Conservation (phyloP, 2,797 vertebrate species). For the Pogonophryne albipinna region DNA sequence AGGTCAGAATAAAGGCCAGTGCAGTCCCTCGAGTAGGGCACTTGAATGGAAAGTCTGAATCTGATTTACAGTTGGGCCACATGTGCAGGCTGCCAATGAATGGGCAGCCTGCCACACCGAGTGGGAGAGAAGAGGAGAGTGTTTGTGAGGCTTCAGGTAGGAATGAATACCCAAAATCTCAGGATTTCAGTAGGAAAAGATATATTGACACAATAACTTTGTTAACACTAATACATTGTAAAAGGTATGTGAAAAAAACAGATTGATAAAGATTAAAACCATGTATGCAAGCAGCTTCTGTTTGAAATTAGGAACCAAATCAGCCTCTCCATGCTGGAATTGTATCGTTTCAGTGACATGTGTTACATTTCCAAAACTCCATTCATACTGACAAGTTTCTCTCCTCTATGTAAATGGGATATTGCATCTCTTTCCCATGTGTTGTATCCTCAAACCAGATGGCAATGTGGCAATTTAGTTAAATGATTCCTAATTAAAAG, state of each 20-base stretch:
- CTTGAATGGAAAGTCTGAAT: slow-evolving; percentile 83
- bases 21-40: slow-evolving; percentile 73
- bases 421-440: slow-evolving; percentile 66
- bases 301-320: slow-evolving; percentile 29
- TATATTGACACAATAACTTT: slow-evolving; percentile 22
- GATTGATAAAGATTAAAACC: slow-evolving; percentile 25
- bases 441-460: slow-evolving; percentile 77
- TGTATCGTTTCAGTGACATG: slow-evolving; percentile 23
- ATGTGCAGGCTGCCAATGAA: slow-evolving; percentile 78
- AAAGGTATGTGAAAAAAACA: slow-evolving; percentile 1
- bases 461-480: slow-evolving; percentile 74
- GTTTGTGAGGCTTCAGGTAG: slow-evolving; percentile 66
- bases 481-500: slow-evolving; percentile 76
- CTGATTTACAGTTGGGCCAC: slow-evolving; percentile 82
- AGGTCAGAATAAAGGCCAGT: slow-evolving; percentile 80
- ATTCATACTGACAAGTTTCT: slow-evolving; percentile 51
- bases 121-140: slow-evolving; percentile 46
- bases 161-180: slow-evolving; percentile 48
- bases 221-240: slow-evolving; percentile 29
- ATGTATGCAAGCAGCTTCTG: neutral
- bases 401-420: slow-evolving; percentile 61
- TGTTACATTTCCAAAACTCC: slow-evolving; percentile 33
- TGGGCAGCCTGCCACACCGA: slow-evolving; percentile 70
- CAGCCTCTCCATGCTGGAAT: slow-evolving; percentile 15
- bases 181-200: slow-evolving; percentile 15